Percentiles rank a stretch among this genome's conserved stretches.
phyloP scores from a whole-genome alignment of 2,797 vertebrate genomes.

The Uromys caudimaculatus region DNA sequence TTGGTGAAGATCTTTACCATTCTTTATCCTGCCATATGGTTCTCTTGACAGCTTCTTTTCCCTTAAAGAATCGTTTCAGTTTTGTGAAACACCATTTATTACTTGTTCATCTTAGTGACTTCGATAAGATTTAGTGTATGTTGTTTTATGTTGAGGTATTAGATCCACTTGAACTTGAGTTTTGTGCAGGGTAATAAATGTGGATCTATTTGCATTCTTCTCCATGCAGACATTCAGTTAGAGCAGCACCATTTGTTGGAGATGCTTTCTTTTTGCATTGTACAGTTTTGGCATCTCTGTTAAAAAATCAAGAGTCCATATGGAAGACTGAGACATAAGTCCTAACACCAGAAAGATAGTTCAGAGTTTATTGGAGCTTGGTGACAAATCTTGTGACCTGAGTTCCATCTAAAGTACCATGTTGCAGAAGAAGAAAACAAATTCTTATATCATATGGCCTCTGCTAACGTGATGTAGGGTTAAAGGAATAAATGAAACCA shows the following conservation, averaged over 20 bases:
- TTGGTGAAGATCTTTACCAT: no score
- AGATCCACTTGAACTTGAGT: neutral
- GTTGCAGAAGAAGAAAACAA: neutral
- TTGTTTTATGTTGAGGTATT: neutral
- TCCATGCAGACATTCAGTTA: neutral
- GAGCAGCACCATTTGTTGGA: neutral
- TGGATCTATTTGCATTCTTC: neutral
- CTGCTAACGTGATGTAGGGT: neutral
- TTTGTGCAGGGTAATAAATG: neutral
- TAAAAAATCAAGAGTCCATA: neutral
- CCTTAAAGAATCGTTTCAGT: neutral
- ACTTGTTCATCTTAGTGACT: neutral
- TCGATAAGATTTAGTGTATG: neutral
- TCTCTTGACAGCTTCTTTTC: neutral
- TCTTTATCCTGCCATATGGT: no score
- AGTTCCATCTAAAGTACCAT: neutral
- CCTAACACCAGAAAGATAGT: neutral
- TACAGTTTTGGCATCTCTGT: neutral
- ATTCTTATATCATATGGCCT: neutral
- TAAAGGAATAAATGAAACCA: slow-evolving; percentile 84
- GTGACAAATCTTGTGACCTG: no score
- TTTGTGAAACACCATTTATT: neutral
- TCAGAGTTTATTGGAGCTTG: no score
- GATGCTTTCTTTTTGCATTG: neutral
- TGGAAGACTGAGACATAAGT: neutral